phyloP scores from a whole-genome alignment of 2,113 vertebrate genomes.

The Willisornis vidua region DNA sequence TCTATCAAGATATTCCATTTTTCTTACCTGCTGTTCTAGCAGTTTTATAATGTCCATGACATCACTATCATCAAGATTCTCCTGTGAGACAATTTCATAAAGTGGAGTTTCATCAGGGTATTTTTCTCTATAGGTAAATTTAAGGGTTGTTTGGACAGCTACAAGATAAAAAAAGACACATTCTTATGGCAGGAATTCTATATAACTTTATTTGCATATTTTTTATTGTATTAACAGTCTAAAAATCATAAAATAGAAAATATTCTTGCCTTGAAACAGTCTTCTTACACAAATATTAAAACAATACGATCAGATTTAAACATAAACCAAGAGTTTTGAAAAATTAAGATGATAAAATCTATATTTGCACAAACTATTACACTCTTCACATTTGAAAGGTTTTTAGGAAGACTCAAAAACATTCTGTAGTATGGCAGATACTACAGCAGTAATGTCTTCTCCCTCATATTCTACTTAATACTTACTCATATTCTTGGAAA shows the following conservation, averaged over 20 bases:
- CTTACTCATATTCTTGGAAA: not conserved
- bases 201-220: not conserved
- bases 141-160: conserved; percentile 90
- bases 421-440: not conserved
- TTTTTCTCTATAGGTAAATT: conserved; percentile 94
- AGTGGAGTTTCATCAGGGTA: conserved; percentile 94
- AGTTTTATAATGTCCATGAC: conserved; percentile 82
- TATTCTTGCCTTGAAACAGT: not conserved
- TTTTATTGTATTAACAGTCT: not conserved
- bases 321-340: not conserved
- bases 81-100: conserved; percentile 91
- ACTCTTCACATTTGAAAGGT: not conserved
- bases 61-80: conserved; percentile 91
- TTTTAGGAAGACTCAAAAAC: not conserved
- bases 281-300: not conserved
- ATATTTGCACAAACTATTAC: not conserved
- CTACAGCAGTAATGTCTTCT: not conserved
- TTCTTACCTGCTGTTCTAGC: conserved; percentile 88
- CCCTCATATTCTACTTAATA: not conserved
- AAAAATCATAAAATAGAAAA: not conserved
- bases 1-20: not conserved
- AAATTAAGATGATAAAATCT: not conserved
- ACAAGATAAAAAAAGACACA: conserved; percentile 41
- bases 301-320: not conserved
- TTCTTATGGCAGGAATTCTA: not conserved